Percentiles rank a stretch among this genome's conserved stretches.
Conservation (phyloP, 2,888 invertebrate species). For the Pediacus dermestoides region DNA sequence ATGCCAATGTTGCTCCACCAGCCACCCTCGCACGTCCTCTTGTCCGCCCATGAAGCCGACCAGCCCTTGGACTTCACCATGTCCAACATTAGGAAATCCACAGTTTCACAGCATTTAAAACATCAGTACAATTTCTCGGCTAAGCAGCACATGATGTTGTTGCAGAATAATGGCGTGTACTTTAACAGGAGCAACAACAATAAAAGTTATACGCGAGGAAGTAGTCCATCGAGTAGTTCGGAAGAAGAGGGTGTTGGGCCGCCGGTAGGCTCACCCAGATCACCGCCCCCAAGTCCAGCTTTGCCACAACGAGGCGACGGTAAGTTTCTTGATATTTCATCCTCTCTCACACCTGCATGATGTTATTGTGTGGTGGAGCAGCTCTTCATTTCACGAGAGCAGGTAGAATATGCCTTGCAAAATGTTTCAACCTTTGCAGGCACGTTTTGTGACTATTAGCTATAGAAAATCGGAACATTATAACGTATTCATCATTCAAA, state of each 20-base stretch:
- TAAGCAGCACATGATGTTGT: conserved; percentile 48
- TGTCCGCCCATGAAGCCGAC: conserved; percentile 52
- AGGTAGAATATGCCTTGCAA: conserved; percentile 33
- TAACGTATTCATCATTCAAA: too few species aligned
- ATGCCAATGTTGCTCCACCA: conserved; percentile 63
- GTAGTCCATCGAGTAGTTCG: conserved; percentile 48
- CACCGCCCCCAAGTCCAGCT: conserved; percentile 44
- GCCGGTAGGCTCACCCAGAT: conserved; percentile 45
- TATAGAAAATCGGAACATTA: too few species aligned
- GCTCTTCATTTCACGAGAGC: too few species aligned
- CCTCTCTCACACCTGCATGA: too few species aligned
- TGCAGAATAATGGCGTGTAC: conserved; percentile 47
- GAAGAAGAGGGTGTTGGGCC: conserved; percentile 52
- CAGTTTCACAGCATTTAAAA: conserved; percentile 46
- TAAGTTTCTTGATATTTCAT: conserved; percentile 41
- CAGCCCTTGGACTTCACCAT: conserved; percentile 75
- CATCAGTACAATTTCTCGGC: conserved; percentile 42
- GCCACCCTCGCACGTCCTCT: conserved; percentile 50
- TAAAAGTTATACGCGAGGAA: conserved; percentile 43
- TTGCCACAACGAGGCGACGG: conserved; percentile 47
- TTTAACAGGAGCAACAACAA: conserved; percentile 45
- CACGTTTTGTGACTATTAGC: too few species aligned
- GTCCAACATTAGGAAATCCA: conserved; percentile 53
- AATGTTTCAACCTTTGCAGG: conserved; percentile 2
- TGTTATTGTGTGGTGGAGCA: too few species aligned